Conservation (phyloP, 1,140 invertebrate genomes). For the Anastatus disparis region DNA sequence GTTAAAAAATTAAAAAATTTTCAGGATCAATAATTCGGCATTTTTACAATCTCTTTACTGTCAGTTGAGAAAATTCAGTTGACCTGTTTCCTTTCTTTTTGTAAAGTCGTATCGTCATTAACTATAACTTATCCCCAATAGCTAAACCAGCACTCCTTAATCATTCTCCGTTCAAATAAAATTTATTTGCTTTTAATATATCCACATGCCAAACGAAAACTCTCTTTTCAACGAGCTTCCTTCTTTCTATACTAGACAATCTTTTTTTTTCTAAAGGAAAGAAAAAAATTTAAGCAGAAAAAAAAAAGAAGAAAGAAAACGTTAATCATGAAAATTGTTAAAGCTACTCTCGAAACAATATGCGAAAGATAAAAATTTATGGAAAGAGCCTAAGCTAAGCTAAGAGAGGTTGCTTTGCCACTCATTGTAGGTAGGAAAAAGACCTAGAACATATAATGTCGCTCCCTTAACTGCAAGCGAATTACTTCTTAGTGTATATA, state of each 20-base stretch:
- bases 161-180: neutral
- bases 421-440: too few species aligned
- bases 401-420: neutral
- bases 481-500: too few species aligned
- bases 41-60: neutral
- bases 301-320: neutral
- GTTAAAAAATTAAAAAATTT: too few species aligned
- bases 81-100: neutral
- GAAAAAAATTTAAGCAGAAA: too few species aligned
- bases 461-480: slow-evolving; percentile 15
- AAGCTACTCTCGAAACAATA: neutral
- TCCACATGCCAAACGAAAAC: neutral
- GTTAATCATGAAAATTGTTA: neutral
- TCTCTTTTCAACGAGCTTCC: too few species aligned
- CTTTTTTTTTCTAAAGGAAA: too few species aligned
- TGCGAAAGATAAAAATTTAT: slow-evolving; percentile 17
- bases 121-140: neutral
- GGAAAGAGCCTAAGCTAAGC: neutral
- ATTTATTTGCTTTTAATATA: slow-evolving; percentile 18
- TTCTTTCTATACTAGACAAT: too few species aligned
- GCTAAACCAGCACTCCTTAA: too few species aligned
- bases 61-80: neutral
- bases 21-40: neutral
- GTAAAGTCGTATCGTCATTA: neutral
- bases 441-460: neutral